phyloP scores from a whole-genome alignment of 1,140 invertebrate genomes.

The Forficula auricularia region DNA sequence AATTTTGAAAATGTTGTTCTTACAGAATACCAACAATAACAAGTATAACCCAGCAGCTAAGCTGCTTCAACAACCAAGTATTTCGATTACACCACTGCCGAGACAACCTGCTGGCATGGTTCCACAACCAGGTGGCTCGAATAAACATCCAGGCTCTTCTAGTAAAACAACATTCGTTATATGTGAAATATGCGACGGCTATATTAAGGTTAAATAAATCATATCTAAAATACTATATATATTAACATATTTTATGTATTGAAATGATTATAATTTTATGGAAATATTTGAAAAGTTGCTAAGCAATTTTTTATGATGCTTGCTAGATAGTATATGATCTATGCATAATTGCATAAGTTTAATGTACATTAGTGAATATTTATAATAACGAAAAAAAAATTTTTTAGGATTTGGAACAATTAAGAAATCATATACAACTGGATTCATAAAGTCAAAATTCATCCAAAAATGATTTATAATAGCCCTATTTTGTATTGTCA shows the following conservation, averaged over 20 bases:
- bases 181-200: constrained; percentile 88
- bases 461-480: constrained; percentile 91
- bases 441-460: constrained; percentile 92
- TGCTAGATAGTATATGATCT: too few relatives aligned
- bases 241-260: too few relatives aligned
- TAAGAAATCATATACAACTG: constrained; percentile 88
- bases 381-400: too few relatives aligned
- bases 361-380: too few relatives aligned
- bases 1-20: too few relatives aligned
- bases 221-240: too few relatives aligned
- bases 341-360: too few relatives aligned
- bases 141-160: constrained; percentile 2
- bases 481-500: constrained; percentile 86
- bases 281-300: not conserved
- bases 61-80: constrained; percentile 57
- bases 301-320: too few relatives aligned
- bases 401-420: constrained; percentile 65
- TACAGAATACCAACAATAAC: constrained; percentile 18
- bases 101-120: constrained; percentile 34
- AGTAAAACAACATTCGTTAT: constrained; percentile 73
- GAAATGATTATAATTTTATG: not conserved
- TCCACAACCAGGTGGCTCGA: not conserved
- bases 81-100: constrained; percentile 77
- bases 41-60: constrained; percentile 33
- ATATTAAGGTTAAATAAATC: constrained; percentile 61